Evolutionary conservation across 2,888 invertebrate genomes (phyloP), one percentile per base, ranked within the genome.

Genomic region (Bombylius discolor): DNA sequence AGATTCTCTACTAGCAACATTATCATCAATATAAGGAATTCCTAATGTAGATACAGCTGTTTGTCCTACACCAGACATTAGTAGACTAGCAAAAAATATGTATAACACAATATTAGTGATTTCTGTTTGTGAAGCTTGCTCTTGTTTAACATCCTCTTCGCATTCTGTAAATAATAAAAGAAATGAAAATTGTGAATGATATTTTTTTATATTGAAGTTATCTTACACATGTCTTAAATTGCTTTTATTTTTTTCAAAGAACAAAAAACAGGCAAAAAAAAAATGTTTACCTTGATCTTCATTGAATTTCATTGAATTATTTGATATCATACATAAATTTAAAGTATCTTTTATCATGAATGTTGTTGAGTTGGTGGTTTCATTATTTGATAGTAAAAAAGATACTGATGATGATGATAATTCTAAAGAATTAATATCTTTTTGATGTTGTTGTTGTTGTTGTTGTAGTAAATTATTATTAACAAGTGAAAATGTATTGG

Each of bases 11-110:
- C 89, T 90, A 65, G 90, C 89, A 58, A 94, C 92, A 72, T 94
- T 94, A 73, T 94, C 93, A 65, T 94, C 94, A 62, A 94, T 90
- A 71, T 91, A 94, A 5, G 94, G 93, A 65, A 94, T 93, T 23
- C 93, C 94, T 47, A 94, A 79, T 31, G 93, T 93, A 64, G 90
- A 89, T 56, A 93, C 91, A 13, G 93, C 91, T 1, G 94, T 94
- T 76, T 92, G 92, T 0, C 93, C 93, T 74, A 93, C 86, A 52
- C 94, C 93, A 46, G 93, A 90, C 58, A 91, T 88, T 53, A 94
- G 78, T 63, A 94, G 77, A 66, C 91, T 90, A 64, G 88, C 79
- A 75, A 93, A 91, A 74, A 94, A 88, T 76, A 93, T 91, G 53
- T 85, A 87, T 63, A 93, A 78, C 52, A 93, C 90, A 58, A 89